A percentile compares a stretch with the other conserved stretches of the same genome.
Evolutionary conservation across 1,140 invertebrate species (phyloP).

Genomic region (Camponotus floridanus): DNA sequence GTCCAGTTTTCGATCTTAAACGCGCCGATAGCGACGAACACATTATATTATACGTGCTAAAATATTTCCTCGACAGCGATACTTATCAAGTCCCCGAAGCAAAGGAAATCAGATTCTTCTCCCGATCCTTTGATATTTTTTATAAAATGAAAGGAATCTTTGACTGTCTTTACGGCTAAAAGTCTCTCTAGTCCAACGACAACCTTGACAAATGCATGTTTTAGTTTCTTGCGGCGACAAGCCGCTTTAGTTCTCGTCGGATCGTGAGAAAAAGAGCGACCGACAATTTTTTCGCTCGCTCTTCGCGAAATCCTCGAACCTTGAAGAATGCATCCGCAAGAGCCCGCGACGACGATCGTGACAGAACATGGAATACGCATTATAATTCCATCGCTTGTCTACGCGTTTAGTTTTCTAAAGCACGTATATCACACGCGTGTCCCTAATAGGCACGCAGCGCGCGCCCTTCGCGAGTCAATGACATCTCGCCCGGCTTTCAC

Average conservation of each 20-base stretch:
- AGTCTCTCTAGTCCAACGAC: not conserved
- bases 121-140: not conserved
- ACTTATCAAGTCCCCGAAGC: slow-evolving; percentile 16
- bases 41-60: not conserved
- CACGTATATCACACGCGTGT: slow-evolving; percentile 8
- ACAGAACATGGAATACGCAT: slow-evolving; percentile 10
- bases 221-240: not conserved
- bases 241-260: too few species aligned
- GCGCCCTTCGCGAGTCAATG: slow-evolving; percentile 57
- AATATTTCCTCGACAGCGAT: not conserved
- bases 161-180: not conserved
- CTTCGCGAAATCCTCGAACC: slow-evolving; percentile 23
- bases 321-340: slow-evolving; percentile 34
- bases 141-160: too few species aligned
- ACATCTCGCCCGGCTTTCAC: slow-evolving; percentile 65
- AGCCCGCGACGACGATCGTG: slow-evolving; percentile 18
- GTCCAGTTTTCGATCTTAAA: slow-evolving; percentile 38
- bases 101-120: not conserved
- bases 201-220: not conserved
- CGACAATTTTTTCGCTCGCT: slow-evolving; percentile 2
- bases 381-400: not conserved
- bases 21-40: slow-evolving; percentile 15
- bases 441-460: slow-evolving; percentile 19
- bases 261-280: slow-evolving; percentile 34
- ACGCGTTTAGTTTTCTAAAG: not conserved